Percentiles rank a stretch among this genome's conserved stretches.
Conservation (phyloP, 1,140 invertebrate species). For the Ectropis grisescens region DNA sequence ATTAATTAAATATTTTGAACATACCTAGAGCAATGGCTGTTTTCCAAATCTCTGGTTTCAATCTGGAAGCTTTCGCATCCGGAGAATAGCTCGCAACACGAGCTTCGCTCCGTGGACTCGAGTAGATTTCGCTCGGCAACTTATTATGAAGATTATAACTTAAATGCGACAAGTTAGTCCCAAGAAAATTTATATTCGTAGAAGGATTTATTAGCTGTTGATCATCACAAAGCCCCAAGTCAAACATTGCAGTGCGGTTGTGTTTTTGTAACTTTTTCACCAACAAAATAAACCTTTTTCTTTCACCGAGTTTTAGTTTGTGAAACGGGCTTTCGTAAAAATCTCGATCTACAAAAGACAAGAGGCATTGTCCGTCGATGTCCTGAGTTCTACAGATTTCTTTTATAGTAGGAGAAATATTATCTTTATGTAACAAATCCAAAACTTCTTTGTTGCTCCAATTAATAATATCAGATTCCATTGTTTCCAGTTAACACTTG, state of each 20-base stretch:
- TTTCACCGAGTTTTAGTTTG: slow-evolving; percentile 52
- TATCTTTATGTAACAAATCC: slow-evolving; percentile 64
- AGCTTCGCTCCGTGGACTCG: slow-evolving; percentile 33
- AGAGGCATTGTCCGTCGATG: slow-evolving; percentile 60
- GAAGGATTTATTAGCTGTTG: slow-evolving; percentile 39
- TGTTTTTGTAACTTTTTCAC: slow-evolving; percentile 60
- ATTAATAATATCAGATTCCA: slow-evolving; percentile 58
- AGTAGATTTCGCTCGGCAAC: slow-evolving; percentile 40
- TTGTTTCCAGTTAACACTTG: slow-evolving; percentile 29
- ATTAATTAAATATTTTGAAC: too few species aligned
- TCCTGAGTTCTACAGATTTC: slow-evolving; percentile 54
- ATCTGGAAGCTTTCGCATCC: slow-evolving; percentile 59
- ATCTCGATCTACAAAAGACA: slow-evolving; percentile 59
- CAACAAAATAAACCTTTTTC: slow-evolving; percentile 55
- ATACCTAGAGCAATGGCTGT: slow-evolving; percentile 64
- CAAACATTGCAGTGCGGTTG: slow-evolving; percentile 55
- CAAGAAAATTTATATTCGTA: slow-evolving; percentile 63
- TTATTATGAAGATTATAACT: slow-evolving; percentile 61
- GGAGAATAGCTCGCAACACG: slow-evolving; percentile 41
- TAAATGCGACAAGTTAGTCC: slow-evolving; percentile 62
- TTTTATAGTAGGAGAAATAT: slow-evolving; percentile 46
- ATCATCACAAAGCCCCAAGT: slow-evolving; percentile 58
- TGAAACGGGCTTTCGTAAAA: slow-evolving; percentile 64
- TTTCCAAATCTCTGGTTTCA: slow-evolving; percentile 69
- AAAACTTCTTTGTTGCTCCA: slow-evolving; percentile 65